These are phyloP conservation scores for Nerophis ophidion DNA, from an alignment of 2,113 vertebrate genomes.

Conservation along the genomic window DNA sequence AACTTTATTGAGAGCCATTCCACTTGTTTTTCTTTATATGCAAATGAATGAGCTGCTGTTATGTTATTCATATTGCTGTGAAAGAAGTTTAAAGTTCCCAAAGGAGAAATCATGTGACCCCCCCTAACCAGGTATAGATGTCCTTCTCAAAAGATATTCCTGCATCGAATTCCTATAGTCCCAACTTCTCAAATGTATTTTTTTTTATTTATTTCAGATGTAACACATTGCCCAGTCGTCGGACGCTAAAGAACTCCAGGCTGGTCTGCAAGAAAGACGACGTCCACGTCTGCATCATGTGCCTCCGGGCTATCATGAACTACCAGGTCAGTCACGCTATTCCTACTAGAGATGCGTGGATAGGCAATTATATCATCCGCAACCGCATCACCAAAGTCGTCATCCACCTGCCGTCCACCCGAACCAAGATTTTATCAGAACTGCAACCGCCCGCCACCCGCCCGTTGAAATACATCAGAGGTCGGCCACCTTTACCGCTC, in stretches of 20 bases:
- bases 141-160: slow-evolving; percentile 7
- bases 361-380: too few relatives aligned
- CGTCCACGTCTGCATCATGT: slow-evolving; percentile 95
- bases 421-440: too few relatives aligned
- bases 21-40: slow-evolving; percentile 47
- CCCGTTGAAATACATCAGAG: too few relatives aligned
- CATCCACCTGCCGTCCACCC: too few relatives aligned
- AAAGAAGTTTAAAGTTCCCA: slow-evolving; percentile 48
- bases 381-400: too few relatives aligned
- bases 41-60: slow-evolving; percentile 46
- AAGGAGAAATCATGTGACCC: slow-evolving; percentile 26
- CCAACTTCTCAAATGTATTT: neutral
- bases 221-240: slow-evolving; percentile 86
- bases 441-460: too few relatives aligned
- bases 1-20: slow-evolving; percentile 19
- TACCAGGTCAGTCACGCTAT: slow-evolving; percentile 80
- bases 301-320: slow-evolving; percentile 95
- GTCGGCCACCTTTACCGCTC: too few relatives aligned
- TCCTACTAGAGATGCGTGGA: too few relatives aligned
- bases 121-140: neutral
- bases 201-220: slow-evolving; percentile 67
- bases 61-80: slow-evolving; percentile 49
- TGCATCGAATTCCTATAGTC: neutral
- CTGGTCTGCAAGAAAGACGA: slow-evolving; percentile 96
- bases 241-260: slow-evolving; percentile 90